Evolutionary conservation across 2,113 vertebrate genomes (phyloP), one percentile per base, ranked within the genome.

Genomic region (Pelmatolapia mariae): DNA sequence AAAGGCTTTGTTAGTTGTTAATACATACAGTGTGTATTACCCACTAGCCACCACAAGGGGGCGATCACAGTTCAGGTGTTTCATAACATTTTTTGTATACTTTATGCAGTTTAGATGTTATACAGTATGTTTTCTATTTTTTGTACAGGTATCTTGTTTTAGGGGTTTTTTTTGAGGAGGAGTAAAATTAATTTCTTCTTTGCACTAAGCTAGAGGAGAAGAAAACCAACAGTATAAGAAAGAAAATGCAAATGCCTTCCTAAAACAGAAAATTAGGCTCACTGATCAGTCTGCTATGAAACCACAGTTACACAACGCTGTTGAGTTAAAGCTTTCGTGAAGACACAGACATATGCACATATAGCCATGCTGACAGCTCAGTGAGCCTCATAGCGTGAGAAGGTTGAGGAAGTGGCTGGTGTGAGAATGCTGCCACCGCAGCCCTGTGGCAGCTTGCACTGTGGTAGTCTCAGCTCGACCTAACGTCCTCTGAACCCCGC

Each of bases 361-460:
- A 43, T 40, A 85, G 73, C 22, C 10, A 53, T 16, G 10, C 24
- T 54, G 89, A 89, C 89, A 82, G 68, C 73, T 83, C 87, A 83
- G 40, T 38, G 83, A 89, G 89, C 80, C 85, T 87, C 87, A 84
- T 94, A 15, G 90, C 93, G 92, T 95, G 94, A 87, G 78, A 93
- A 90, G 90, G 53, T 73, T 88, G 92, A 94, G 92, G 94, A 94
- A 93, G 94, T 93, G 83, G 66, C 40, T 82, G 82, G 82, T 83
- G 90, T 85, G 89, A 93, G 85, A 84, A 50, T 13, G 5, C 54
- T 80, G 83, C 86, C 82, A 87, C 88, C 83, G 40, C 91, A 88
- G 87, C 82, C 81, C 85, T 84, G 86, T 84, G 90, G 91, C 82
- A 81, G 36, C 76, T 31, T 40, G 10, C 61, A 38, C 43, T 90